Percentiles rank a stretch among this genome's conserved stretches.
phyloP scores from a whole-genome alignment of 2,113 vertebrate genomes.

The Taxidea taxus region DNA sequence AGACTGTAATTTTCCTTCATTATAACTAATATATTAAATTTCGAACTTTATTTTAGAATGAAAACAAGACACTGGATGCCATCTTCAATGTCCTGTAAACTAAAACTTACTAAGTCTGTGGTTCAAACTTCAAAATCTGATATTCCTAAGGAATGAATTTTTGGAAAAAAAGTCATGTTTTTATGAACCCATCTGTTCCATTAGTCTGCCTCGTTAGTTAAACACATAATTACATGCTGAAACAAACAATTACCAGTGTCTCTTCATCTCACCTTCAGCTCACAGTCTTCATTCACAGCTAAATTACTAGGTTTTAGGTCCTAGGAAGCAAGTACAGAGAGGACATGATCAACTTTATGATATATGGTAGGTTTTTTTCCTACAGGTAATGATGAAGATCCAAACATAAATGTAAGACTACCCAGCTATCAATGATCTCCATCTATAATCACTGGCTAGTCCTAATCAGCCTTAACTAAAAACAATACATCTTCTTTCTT shows the following conservation, averaged over 20 bases:
- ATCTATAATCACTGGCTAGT: neutral
- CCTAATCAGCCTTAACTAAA: neutral
- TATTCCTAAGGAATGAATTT: constrained; percentile 1
- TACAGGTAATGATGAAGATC: neutral
- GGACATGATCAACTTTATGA: neutral
- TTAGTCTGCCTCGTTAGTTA: neutral
- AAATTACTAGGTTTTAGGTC: constrained; percentile 98
- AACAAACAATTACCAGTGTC: neutral
- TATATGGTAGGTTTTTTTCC: neutral
- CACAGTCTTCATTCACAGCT: constrained; percentile 98
- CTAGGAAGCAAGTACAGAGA: constrained; percentile 79
- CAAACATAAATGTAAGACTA: neutral
- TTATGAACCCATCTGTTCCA: neutral
- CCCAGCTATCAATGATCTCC: neutral
- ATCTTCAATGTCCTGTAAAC: neutral
- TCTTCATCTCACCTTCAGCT: constrained; percentile 90
- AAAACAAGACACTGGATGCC: neutral
- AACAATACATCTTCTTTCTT: neutral
- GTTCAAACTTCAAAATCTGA: constrained; percentile 23
- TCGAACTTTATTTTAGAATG: constrained; percentile 16
- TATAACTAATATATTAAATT: neutral
- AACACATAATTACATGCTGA: neutral
- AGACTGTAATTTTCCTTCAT: constrained; percentile 5
- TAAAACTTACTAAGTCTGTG: neutral
- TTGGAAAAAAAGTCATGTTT: neutral